A percentile compares a stretch with the other conserved stretches of the same genome.
phyloP scores from a whole-genome alignment of 2,113 vertebrate genomes.

The Origma solitaria region DNA sequence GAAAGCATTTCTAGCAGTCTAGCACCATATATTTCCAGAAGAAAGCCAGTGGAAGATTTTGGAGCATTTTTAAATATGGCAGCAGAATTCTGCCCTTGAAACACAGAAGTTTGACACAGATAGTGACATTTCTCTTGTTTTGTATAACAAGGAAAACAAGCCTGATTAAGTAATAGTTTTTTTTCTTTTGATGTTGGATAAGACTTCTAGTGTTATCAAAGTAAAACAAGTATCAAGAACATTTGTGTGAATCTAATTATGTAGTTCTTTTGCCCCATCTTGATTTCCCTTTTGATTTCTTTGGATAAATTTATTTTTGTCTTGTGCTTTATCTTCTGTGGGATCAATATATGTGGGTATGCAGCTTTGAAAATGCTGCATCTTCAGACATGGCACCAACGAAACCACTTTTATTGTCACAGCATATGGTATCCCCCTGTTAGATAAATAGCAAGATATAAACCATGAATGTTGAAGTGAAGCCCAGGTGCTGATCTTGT shows the following conservation, averaged over 20 bases:
- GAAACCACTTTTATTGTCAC: neutral
- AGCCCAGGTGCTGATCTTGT: neutral
- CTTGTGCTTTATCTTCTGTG: neutral
- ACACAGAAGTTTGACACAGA: fast-evolving
- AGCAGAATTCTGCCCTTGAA: neutral
- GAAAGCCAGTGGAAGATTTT: neutral
- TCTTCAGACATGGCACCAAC: neutral
- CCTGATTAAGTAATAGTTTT: neutral
- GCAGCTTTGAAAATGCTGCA: neutral
- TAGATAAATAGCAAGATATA: neutral
- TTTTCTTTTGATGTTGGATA: neutral
- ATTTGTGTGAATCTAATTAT: neutral
- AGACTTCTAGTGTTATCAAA: neutral
- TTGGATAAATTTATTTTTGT: neutral
- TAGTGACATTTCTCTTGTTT: neutral
- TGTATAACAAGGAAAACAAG: neutral
- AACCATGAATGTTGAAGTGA: neutral
- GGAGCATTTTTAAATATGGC: neutral
- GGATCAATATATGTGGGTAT: neutral
- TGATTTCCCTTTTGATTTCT: neutral
- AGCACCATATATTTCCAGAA: neutral
- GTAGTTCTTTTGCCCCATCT: neutral
- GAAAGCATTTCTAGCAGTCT: neutral
- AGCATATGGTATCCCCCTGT: neutral
- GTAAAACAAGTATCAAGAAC: neutral